These are phyloP conservation scores for Diaperis boleti DNA, from an alignment of 2,888 invertebrate species.

Conservation along the genomic window DNA sequence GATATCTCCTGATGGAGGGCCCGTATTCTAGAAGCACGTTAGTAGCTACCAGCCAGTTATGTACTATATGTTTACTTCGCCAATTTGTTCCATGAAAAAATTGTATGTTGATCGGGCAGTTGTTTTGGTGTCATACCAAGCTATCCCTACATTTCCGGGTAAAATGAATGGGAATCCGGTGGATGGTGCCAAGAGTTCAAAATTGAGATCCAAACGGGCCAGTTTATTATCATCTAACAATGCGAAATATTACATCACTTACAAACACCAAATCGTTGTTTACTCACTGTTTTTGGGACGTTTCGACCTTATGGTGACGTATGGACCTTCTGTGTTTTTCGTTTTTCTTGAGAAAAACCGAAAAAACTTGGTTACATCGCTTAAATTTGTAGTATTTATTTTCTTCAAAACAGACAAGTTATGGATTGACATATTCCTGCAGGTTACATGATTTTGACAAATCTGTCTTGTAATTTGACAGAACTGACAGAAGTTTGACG, in stretches of 20 bases:
- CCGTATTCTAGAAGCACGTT: not conserved
- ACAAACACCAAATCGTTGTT: constrained; percentile 15
- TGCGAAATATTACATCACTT: constrained; percentile 41
- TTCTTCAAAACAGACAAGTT: constrained; percentile 39
- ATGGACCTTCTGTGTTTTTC: constrained; percentile 58
- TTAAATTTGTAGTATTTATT: constrained; percentile 45
- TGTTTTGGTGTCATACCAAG: constrained; percentile 75
- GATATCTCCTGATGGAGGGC: constrained; percentile 51
- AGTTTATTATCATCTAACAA: constrained; percentile 57
- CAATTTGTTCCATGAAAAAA: constrained; percentile 62
- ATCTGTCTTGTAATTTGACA: constrained; percentile 3
- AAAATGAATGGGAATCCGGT: constrained; percentile 77
- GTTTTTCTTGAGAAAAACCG: constrained; percentile 61
- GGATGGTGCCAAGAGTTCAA: constrained; percentile 74
- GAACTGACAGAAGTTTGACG: not conserved
- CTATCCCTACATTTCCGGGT: constrained; percentile 77
- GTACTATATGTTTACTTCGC: constrained; percentile 56
- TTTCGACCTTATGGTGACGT: constrained; percentile 59
- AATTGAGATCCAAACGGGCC: constrained; percentile 69
- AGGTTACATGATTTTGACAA: constrained; percentile 14
- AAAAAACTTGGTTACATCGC: constrained; percentile 37
- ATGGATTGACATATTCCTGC: constrained; percentile 23
- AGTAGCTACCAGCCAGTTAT: not conserved
- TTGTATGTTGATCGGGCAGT: constrained; percentile 65
- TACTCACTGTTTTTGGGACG: constrained; percentile 55